A percentile compares a stretch with the other conserved stretches of the same genome.
These are phyloP conservation scores for Monoplex corrugatus DNA, from an alignment of 2,888 invertebrate genomes.

Conservation along the genomic window DNA sequence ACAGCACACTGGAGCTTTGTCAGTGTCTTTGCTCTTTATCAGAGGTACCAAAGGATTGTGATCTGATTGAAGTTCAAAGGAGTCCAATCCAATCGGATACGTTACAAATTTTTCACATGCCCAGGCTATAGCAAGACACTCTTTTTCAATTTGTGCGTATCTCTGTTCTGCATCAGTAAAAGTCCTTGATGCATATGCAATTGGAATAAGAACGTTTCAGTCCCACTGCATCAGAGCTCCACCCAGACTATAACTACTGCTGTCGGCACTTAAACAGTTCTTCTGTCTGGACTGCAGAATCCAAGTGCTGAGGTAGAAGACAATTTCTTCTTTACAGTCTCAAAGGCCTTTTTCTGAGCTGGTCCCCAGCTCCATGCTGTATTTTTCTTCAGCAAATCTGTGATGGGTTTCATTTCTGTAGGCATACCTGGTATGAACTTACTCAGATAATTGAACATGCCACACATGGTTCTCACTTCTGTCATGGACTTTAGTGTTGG, in stretches of 20 bases:
- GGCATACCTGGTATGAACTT: constrained; percentile 33
- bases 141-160: constrained; percentile 44
- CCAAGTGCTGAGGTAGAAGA: background rate
- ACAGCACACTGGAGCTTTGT: constrained; percentile 30
- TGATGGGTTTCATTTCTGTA: constrained; percentile 12
- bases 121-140: constrained; percentile 55
- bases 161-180: background rate
- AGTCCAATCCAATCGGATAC: constrained; percentile 25
- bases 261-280: constrained; percentile 13
- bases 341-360: constrained; percentile 12
- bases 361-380: constrained; percentile 23
- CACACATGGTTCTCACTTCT: constrained; percentile 35
- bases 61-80: constrained; percentile 32
- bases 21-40: background rate
- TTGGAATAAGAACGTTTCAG: background rate
- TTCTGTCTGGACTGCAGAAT: background rate
- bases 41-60: constrained; percentile 44
- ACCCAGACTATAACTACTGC: background rate
- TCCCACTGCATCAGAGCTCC: constrained; percentile 19
- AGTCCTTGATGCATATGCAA: constrained; percentile 19
- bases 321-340: background rate
- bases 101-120: constrained; percentile 31
- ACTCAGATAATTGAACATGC: constrained; percentile 32
- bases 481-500: background rate
- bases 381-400: constrained; percentile 11